Conservation (phyloP, 1,140 invertebrate genomes). For the Diploscapter pachys region DNA sequence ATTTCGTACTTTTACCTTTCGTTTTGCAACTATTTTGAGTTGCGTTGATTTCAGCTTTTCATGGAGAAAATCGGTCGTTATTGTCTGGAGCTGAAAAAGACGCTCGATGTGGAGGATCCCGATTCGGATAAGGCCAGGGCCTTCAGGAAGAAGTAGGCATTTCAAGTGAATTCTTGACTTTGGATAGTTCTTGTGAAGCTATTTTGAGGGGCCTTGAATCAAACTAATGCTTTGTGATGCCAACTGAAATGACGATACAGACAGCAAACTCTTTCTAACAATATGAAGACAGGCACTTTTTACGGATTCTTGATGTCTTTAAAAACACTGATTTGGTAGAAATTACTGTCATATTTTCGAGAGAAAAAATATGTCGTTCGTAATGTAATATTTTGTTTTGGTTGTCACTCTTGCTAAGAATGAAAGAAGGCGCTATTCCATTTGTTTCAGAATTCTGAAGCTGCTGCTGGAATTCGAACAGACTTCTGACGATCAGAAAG, state of each 20-base stretch:
- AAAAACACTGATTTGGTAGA: too few species aligned
- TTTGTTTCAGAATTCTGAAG: conserved; percentile 34
- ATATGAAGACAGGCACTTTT: too few species aligned
- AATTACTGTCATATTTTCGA: too few species aligned
- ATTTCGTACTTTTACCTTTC: background rate
- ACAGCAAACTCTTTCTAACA: too few species aligned
- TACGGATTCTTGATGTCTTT: too few species aligned
- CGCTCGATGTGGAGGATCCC: conserved; percentile 1
- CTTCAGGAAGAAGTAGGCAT: conserved; percentile 7
- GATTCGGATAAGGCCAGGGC: conserved; percentile 10
- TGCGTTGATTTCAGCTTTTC: background rate
- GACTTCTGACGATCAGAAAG: background rate
- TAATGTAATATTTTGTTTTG: background rate
- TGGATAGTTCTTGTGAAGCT: too few species aligned
- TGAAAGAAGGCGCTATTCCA: background rate
- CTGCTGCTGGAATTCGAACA: conserved; percentile 7
- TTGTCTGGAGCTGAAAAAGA: conserved; percentile 11
- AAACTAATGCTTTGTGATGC: too few species aligned
- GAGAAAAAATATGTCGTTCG: too few species aligned
- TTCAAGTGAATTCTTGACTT: too few species aligned
- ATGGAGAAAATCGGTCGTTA: conserved; percentile 4
- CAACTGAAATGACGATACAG: too few species aligned
- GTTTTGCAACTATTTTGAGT: background rate
- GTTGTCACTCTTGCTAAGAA: background rate
- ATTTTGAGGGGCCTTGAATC: too few species aligned